Percentiles rank a stretch among this genome's conserved stretches.
Conservation (phyloP, 2,888 invertebrate genomes). For the Lysandra coridon region DNA sequence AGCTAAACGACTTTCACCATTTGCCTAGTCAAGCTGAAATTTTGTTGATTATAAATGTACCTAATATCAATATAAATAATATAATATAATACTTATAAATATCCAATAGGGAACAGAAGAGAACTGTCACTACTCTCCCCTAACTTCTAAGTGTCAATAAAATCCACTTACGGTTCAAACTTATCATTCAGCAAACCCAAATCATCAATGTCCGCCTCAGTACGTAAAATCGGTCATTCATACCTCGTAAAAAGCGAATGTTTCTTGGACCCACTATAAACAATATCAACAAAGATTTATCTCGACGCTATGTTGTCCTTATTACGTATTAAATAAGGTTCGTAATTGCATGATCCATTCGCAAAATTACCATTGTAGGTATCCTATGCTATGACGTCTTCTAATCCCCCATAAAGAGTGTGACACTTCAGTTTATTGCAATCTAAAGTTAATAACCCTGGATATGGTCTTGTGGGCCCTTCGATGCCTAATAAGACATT, state of each 20-base stretch:
- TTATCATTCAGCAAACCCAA: constrained; percentile 43
- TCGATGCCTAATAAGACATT: constrained; percentile 45
- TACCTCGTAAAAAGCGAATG: constrained; percentile 76
- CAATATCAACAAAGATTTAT: constrained; percentile 52
- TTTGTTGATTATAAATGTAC: too few relatives aligned
- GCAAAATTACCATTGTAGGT: constrained; percentile 33
- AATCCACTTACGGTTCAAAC: constrained; percentile 8
- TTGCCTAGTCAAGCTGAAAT: too few relatives aligned
- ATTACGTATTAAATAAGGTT: constrained; percentile 39
- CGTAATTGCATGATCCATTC: constrained; percentile 32
- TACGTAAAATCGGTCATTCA: constrained; percentile 70
- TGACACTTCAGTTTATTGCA: constrained; percentile 74
- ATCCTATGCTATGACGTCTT: constrained; percentile 55
- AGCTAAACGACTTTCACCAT: too few relatives aligned
- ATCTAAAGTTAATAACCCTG: constrained; percentile 73
- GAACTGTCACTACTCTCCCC: background rate
- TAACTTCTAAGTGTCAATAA: background rate
- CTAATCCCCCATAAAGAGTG: constrained; percentile 73
- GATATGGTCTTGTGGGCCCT: constrained; percentile 49
- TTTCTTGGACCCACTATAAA: constrained; percentile 73
- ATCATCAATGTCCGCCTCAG: constrained; percentile 66
- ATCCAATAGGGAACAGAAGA: background rate
- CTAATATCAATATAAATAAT: too few relatives aligned
- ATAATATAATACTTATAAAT: too few relatives aligned
- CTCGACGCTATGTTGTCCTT: constrained; percentile 41